These are phyloP conservation scores for Ichneumoninae sp. DNA, from an alignment of 2,888 invertebrate species.

Conservation along the genomic window DNA sequence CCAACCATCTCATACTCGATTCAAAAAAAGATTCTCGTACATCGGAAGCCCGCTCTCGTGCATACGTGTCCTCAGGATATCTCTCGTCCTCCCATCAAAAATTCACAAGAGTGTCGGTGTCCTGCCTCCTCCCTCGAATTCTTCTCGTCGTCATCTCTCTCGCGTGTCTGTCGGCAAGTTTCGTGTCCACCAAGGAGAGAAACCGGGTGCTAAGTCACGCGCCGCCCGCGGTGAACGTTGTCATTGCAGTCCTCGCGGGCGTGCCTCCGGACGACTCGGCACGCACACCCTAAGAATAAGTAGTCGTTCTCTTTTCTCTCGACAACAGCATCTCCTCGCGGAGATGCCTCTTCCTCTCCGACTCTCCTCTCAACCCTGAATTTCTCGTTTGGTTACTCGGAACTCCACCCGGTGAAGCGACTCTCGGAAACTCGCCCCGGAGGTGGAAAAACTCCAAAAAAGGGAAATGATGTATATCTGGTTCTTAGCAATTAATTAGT, in stretches of 20 bases:
- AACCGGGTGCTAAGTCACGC: slow-evolving; percentile 81
- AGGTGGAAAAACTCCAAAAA: slow-evolving; percentile 27
- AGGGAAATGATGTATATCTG: not conserved
- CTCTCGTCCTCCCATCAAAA: slow-evolving; percentile 51
- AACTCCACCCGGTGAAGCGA: slow-evolving; percentile 20
- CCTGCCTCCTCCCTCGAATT: slow-evolving; percentile 53
- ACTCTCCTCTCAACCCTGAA: slow-evolving; percentile 37
- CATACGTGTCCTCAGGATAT: not conserved
- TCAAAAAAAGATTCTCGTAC: not conserved
- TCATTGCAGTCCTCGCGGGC: slow-evolving; percentile 77
- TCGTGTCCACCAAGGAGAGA: slow-evolving; percentile 62
- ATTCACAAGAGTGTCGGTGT: slow-evolving; percentile 70
- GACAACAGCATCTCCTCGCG: slow-evolving; percentile 28
- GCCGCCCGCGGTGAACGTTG: slow-evolving; percentile 82
- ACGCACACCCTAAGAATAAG: slow-evolving; percentile 75
- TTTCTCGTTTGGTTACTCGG: slow-evolving; percentile 59
- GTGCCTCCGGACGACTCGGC: slow-evolving; percentile 68
- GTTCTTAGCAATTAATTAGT: slow-evolving; percentile 40
- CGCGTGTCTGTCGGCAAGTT: slow-evolving; percentile 79
- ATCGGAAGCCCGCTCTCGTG: not conserved
- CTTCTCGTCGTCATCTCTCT: slow-evolving; percentile 68
- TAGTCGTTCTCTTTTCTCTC: slow-evolving; percentile 46
- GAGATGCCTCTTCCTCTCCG: slow-evolving; percentile 19
- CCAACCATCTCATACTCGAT: not conserved
- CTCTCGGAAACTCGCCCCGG: slow-evolving; percentile 18